Evolutionary conservation across 2,797 vertebrate species (phyloP).

Genomic region (Adrianichthys oophorus): DNA sequence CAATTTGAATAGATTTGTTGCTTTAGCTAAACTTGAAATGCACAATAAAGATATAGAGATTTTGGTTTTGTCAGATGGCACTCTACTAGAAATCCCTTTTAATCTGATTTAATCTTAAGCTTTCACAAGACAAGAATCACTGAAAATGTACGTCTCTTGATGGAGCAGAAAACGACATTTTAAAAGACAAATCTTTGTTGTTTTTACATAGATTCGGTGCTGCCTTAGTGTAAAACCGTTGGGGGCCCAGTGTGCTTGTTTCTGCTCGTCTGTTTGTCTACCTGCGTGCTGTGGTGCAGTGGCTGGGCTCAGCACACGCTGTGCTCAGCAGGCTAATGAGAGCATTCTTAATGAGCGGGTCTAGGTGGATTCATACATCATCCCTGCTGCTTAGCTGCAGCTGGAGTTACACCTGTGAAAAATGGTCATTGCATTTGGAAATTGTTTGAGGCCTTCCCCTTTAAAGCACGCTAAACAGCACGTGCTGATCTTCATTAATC

Average conservation of each 20-base stretch:
- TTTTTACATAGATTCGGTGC: background rate
- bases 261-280: slow-evolving; percentile 59
- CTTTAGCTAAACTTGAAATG: no score
- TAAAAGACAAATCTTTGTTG: background rate
- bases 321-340: slow-evolving; percentile 62
- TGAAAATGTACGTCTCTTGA: no score
- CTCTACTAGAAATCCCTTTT: no score
- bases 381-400: slow-evolving; percentile 49
- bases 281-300: slow-evolving; percentile 31
- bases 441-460: slow-evolving; percentile 64
- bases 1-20: no score
- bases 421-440: slow-evolving; percentile 52
- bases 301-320: slow-evolving; percentile 47
- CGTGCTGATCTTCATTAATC: slow-evolving; percentile 78
- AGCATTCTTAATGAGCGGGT: slow-evolving; percentile 65
- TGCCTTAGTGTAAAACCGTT: slow-evolving; percentile 49
- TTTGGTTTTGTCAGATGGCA: no score
- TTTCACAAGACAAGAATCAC: no score
- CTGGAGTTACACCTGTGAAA: slow-evolving; percentile 67
- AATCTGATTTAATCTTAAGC: no score
- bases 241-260: slow-evolving; percentile 43
- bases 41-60: no score
- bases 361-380: slow-evolving; percentile 65
- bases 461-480: slow-evolving; percentile 68
- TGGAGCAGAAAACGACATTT: background rate